Base-by-base conservation (phyloP, 2,888 invertebrate species). In the Drosophila kambysellisi region DNA sequence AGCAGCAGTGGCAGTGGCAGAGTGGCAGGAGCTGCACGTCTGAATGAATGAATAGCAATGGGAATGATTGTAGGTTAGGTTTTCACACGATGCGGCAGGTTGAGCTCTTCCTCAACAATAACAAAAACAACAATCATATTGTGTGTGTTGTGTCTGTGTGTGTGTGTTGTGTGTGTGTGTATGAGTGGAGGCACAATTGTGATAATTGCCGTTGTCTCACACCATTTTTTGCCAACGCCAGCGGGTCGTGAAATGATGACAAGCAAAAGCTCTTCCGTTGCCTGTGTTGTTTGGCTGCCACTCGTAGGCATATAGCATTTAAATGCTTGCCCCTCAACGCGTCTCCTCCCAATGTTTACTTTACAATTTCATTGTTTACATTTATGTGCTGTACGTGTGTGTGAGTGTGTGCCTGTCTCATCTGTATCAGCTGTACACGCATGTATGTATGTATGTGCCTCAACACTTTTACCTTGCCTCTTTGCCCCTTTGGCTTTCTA, bases 131-230 rank as follows among this genome's bases (percentile, higher is more conserved):
- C 32, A 43, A 46, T 46, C 15, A 46, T 46, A 7, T 46, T 20
- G 46, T 46, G n/a, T 11, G 9, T 9, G 12, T 25, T 11, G 9
- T 9, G 12, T 25, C 7, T 6, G 15, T 41, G 39, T 46, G 20
- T 25, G 46, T 46, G 46, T 51, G 50, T 30, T 50, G 20, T 15
- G 32, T 39, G 32, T 20, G 30, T 50, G 20, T 3, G 29, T 25
- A 25, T 39, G 25, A 6, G 54, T 73, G 68, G 76, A 65, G 81
- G 84, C 77, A 86, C 87, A 88, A 90, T 90, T 88, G 87, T 80
- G 90, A 88, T 88, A 88, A 88, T 88, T 88, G 87, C 90, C 87
- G 90, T 83, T 88, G 86, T 89, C 90, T 84, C 85, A 84, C 89
- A 89, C 85, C 89, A 83, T 76, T 56, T 57, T 39, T 17, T 56